Evolutionary conservation across 2,797 vertebrate genomes (phyloP), one percentile per base, ranked within the genome.

Genomic region (Manis pentadactyla): DNA sequence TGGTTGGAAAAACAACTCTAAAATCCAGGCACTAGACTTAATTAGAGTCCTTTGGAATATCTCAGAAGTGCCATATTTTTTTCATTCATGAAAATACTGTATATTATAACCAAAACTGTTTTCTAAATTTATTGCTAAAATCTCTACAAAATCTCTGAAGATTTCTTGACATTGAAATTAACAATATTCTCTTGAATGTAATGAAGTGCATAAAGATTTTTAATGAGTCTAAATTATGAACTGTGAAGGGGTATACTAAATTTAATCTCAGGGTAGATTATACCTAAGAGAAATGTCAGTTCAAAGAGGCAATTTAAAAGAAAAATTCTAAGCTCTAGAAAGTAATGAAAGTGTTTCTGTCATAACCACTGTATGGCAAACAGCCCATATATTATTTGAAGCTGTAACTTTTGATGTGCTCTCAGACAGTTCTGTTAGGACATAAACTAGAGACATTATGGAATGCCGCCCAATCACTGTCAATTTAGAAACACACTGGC

Each of bases 171-270:
- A 37, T 78, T 93, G 55, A 96, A 95, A 90, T 77, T 74, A 94
- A 87, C 15, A 86, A 94, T 51, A 84, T 88, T 53, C 92, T 55
- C 42, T 53, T 86, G 39, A 93, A 51, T 74, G 82, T 59, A 79
- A 88, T 92, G 46, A 84, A 31, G 37, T 68, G 4, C 42, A 90
- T 37, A 81, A 93, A 61, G 31, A 77, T 73, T 96, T 95, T 93
- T 49, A 95, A 94, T 37, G 94, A 94, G 57, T 81, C 92, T 79
- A 83, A 95, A 90, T 93, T 68, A 59, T 96, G 49, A 96, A 93
- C 78, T 96, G 59, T n/a, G 51, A 94, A 94, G n/a, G 14, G 37
- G 59, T 21, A 94, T 87, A 84, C 42, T 12, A 86, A 92, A 90
- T 92, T 84, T 96, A 89, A 95, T 77, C 37, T 88, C 69, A 66